Evolutionary conservation across 1,140 invertebrate genomes (phyloP).

Genomic region (Anoplolepis gracilipes): DNA sequence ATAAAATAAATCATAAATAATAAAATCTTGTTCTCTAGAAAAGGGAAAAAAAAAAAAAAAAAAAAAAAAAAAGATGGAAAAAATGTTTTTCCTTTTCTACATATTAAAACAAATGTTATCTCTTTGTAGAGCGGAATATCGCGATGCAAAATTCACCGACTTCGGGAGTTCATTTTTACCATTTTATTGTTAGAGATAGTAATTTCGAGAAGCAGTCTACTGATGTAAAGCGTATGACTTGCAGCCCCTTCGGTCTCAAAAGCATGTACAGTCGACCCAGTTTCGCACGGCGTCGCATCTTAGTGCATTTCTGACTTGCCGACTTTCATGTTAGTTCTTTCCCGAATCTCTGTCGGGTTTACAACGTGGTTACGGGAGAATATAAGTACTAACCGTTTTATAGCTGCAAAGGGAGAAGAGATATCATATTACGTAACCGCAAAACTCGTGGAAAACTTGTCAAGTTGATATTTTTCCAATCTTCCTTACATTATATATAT

Average conservation of each 20-base stretch:
- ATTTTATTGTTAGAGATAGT: not conserved
- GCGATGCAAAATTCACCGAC: not conserved
- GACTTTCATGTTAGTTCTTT: slow-evolving; percentile 22
- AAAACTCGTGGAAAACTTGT: slow-evolving; percentile 15
- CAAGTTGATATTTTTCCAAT: slow-evolving; percentile 8
- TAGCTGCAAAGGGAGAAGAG: slow-evolving; percentile 1
- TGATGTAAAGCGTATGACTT: slow-evolving; percentile 5
- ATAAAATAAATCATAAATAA: too few relatives aligned
- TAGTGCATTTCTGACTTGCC: slow-evolving; percentile 31
- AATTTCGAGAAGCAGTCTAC: slow-evolving; percentile 32
- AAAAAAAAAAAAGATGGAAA: not conserved
- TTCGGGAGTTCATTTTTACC: not conserved
- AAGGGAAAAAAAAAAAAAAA: not conserved
- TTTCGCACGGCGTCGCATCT: slow-evolving; percentile 33
- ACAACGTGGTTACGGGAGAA: slow-evolving; percentile 11
- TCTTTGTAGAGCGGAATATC: not conserved
- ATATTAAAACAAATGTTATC: not conserved
- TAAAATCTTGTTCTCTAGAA: not conserved
- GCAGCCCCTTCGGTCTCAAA: slow-evolving; percentile 21
- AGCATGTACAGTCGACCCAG: slow-evolving; percentile 47
- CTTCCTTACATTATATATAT: not conserved
- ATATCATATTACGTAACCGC: not conserved
- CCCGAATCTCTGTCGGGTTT: slow-evolving; percentile 8
- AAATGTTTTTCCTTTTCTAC: not conserved
- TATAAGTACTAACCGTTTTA: slow-evolving; percentile 15